Percentiles rank a stretch among this genome's conserved stretches.
Evolutionary conservation across 2,797 vertebrate species (phyloP).

Genomic region (Peromyscus attwateri): DNA sequence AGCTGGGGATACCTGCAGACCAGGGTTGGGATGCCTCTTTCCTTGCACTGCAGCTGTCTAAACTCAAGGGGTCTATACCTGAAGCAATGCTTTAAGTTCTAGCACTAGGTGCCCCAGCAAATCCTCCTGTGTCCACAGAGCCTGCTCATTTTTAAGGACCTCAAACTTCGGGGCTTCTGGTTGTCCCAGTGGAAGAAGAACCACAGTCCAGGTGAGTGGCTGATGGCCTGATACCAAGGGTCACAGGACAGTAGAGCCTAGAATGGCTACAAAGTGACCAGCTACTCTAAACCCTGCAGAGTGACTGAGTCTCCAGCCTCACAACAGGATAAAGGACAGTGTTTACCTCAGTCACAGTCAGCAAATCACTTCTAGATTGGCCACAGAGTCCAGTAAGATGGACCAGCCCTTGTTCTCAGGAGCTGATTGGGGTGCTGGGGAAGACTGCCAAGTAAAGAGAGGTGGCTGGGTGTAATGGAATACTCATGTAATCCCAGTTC

Average conservation of each 20-base stretch:
- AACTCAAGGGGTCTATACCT: neutral
- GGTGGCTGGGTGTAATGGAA: too few species aligned
- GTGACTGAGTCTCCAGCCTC: neutral
- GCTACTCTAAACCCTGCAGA: neutral
- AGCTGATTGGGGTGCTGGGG: neutral
- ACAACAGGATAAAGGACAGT: neutral
- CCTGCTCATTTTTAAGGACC: constrained; percentile 95
- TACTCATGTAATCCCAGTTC: neutral
- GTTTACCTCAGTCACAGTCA: neutral
- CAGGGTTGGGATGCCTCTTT: neutral
- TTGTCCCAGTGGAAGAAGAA: constrained; percentile 95
- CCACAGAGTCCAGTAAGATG: neutral
- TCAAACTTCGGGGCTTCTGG: constrained; percentile 96
- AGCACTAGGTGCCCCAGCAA: neutral
- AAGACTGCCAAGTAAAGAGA: neutral
- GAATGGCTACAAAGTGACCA: neutral
- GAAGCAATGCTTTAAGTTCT: neutral
- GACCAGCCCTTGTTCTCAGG: neutral
- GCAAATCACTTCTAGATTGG: neutral
- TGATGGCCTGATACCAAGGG: neutral
- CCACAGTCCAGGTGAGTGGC: constrained; percentile 90
- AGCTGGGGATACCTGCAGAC: constrained; percentile 79
- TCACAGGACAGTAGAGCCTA: neutral
- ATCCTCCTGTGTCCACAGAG: constrained; percentile 89
- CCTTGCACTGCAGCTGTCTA: neutral